Base-by-base conservation (phyloP, 1,140 invertebrate species). In the Danaus plexippus region DNA sequence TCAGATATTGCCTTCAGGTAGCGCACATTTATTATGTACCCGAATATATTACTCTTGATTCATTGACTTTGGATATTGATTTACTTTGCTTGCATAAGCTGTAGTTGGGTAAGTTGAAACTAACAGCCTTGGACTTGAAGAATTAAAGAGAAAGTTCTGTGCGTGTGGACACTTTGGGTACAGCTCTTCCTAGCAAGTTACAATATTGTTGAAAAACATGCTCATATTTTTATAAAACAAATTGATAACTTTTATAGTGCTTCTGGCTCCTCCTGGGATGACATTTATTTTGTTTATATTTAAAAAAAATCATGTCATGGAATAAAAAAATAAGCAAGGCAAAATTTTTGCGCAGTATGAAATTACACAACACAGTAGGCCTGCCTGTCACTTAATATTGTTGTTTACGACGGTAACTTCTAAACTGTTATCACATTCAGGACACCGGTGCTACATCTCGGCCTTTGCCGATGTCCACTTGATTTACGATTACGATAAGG, bases 41-140 rank as follows among this genome's bases (percentile, higher is more conserved):
- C 84, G 82, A 83, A 87, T 85, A 87, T 87, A 87, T 87, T 87
- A 87, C 80, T 83, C 84, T 78, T 87, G 84, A 87, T 87, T 87
- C 84, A 87, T 85, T 87, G 84, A 85, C 80, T 85, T 87, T 83
- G 69, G 73, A 83, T 87, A 87, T 87, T 87, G 84, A 87, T 87
- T 87, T 87, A 87, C 80, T 87, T 84, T 83, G 77, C 80, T 82
- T 78, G 73, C 82, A 85, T 80, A 83, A 85, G 80, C 73, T 84
- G 71, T 82, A 84, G 80, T 81, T 78, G 59, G 73, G 69, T 63
- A 67, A 73, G 66, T 57, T 52, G 61, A 66, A 82, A 77, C 74
- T 77, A 67, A 69, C 73, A 56, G 63, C 61, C 73, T 81, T 71
- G 77, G 72, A 77, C 71, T 71, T 70, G 71, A 81, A 77, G 76